Base-by-base conservation (phyloP, 2,888 invertebrate genomes). In the Odontothrips loti region DNA sequence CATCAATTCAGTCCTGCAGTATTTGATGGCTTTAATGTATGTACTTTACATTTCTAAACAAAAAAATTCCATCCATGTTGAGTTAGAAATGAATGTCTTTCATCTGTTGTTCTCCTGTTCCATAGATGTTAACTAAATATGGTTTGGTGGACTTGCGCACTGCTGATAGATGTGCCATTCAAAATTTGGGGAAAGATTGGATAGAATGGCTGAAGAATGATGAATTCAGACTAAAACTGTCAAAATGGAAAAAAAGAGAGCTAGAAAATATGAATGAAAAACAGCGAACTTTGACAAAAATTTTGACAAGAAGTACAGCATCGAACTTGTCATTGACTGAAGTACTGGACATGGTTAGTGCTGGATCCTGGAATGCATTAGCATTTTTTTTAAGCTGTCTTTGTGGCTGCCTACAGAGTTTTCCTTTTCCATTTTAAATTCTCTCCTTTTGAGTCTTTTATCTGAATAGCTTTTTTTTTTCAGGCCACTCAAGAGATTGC, bases 71-170 rank as follows among this genome's bases (percentile, higher is more conserved):
- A n/a, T n/a, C 6, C 63, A 3, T 68, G 23, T 27, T 6, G 11
- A 68, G 0, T 23, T 23, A 6, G 23, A 0, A 23, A 68, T 27
- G 12, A 23, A 1, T 2, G 1, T 75, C 10, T 75, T 75, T 27
- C 11, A 27, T 75, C 12, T 10, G 23, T 75, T 75, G 27, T 27
- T 75, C 27, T 10, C 1, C 23, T 75, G 1, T 27, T 75, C 12
- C 27, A 27, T 75, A 75, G 68, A 75, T 75, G 68, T 75, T 75
- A 27, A 75, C 68, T 27, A 75, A 75, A 8, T 75, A 75, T 23
- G 68, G 68, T 23, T 27, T 75, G 9, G 9, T 75, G 10, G 68
- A 75, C 12, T 12, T 75, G 23, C 68, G 68, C n/a, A 27, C 68
- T 27, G 68, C 68, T 75, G 68, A 75, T 27, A 9, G 12, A 1